phyloP scores from a whole-genome alignment of 2,113 vertebrate genomes.

The Bos indicus region DNA sequence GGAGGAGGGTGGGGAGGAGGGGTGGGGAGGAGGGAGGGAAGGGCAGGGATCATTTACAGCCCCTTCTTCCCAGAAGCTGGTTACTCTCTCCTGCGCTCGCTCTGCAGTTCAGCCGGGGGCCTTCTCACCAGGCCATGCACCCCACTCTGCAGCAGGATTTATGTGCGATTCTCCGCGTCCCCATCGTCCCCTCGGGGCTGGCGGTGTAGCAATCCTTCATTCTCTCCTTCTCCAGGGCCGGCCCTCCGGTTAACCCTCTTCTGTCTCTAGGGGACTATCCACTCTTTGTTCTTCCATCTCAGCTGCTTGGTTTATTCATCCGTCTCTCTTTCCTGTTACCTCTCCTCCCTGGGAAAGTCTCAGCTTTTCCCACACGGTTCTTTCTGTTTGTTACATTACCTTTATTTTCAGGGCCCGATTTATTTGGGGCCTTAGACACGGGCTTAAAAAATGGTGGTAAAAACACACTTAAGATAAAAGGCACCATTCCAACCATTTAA shows the following conservation, averaged over 20 bases:
- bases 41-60: not conserved
- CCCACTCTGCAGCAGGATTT: not conserved
- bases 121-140: rapidly evolving
- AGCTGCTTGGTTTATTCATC: too few relatives aligned
- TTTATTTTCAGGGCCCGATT: not conserved
- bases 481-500: not conserved
- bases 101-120: not conserved
- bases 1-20: not conserved
- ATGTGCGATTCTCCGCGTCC: rapidly evolving
- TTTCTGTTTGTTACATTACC: not conserved
- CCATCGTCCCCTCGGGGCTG: rapidly evolving
- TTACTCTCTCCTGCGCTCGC: rapidly evolving
- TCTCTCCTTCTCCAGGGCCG: not conserved
- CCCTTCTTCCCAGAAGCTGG: not conserved
- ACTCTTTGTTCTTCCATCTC: not conserved
- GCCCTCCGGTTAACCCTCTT: not conserved
- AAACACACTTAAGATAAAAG: too few relatives aligned
- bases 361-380: too few relatives aligned
- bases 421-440: not conserved
- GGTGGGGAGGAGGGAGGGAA: not conserved
- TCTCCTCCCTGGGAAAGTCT: not conserved
- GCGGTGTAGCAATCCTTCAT: rapidly evolving
- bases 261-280: rapidly evolving
- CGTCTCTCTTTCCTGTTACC: not conserved
- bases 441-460: not conserved